These are phyloP conservation scores for Limnephilus lunatus DNA, from an alignment of 2,888 invertebrate genomes.

Conservation along the genomic window DNA sequence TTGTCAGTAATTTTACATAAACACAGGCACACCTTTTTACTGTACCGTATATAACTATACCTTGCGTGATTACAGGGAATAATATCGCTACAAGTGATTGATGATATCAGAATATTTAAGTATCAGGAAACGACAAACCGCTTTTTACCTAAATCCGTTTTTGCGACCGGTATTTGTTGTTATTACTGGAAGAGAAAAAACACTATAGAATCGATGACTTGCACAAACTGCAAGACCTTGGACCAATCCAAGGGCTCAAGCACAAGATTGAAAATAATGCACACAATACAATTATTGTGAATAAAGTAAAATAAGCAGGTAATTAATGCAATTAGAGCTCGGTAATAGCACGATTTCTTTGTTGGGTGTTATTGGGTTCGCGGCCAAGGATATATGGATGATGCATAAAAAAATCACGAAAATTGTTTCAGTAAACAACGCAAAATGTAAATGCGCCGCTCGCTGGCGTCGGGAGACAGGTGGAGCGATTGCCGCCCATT, in stretches of 20 bases:
- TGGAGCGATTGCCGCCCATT: constrained; percentile 45
- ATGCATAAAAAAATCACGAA: background rate
- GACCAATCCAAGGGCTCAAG: constrained; percentile 17
- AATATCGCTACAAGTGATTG: background rate
- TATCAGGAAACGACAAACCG: constrained; percentile 10
- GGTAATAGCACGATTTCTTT: background rate
- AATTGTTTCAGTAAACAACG: background rate
- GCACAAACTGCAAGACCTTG: constrained; percentile 5
- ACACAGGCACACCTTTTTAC: constrained; percentile 21
- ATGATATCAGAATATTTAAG: background rate
- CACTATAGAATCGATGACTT: constrained; percentile 30
- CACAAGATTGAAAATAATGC: background rate
- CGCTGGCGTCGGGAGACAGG: constrained; percentile 14
- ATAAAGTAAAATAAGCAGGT: background rate
- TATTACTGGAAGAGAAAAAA: constrained; percentile 14
- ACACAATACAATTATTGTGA: background rate
- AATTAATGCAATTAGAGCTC: background rate
- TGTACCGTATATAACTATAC: background rate
- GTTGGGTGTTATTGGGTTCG: background rate
- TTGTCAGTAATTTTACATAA: constrained; percentile 25
- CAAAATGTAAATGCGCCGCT: constrained; percentile 21
- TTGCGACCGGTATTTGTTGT: background rate
- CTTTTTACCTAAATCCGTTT: constrained; percentile 25
- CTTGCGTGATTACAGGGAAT: background rate
- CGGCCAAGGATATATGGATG: background rate